phyloP scores from a whole-genome alignment of 2,113 vertebrate genomes.

The Salvelinus alpinus region DNA sequence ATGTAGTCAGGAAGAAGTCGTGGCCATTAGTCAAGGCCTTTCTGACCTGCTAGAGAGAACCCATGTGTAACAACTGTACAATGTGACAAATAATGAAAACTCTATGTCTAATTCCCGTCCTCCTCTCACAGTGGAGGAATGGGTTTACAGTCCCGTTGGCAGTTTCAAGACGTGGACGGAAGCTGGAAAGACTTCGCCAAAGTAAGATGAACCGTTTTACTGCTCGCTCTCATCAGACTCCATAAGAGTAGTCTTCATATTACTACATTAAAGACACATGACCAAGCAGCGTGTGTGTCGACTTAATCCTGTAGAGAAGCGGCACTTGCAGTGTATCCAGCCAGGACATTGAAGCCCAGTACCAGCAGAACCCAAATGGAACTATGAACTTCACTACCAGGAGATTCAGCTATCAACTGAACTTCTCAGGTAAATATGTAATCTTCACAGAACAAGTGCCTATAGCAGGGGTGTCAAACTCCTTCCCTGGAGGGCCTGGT shows the following conservation, averaged over 20 bases:
- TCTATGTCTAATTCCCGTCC: background rate
- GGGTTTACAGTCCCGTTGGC: slow-evolving; percentile 39
- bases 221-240: background rate
- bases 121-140: background rate
- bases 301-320: slow-evolving; percentile 11
- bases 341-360: slow-evolving; percentile 61
- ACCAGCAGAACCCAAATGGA: slow-evolving; percentile 50
- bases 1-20: background rate
- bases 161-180: slow-evolving; percentile 51
- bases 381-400: slow-evolving; percentile 31
- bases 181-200: slow-evolving; percentile 56
- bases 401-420: slow-evolving; percentile 44
- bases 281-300: slow-evolving; percentile 3
- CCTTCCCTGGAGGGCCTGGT: too few species aligned
- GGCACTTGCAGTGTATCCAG: slow-evolving; percentile 47
- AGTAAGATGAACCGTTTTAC: slow-evolving; percentile 32
- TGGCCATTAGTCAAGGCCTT: too few species aligned
- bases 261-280: background rate
- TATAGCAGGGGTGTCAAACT: too few species aligned
- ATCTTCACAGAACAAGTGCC: too few species aligned
- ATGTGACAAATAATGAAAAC: too few species aligned
- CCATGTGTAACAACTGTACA: too few species aligned
- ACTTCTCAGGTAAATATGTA: slow-evolving; percentile 55
- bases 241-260: background rate
- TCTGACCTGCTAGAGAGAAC: too few species aligned